A percentile compares a stretch with the other conserved stretches of the same genome.
Evolutionary conservation across 1,140 invertebrate genomes (phyloP).

Genomic region (Pseudomyrmex sp.): DNA sequence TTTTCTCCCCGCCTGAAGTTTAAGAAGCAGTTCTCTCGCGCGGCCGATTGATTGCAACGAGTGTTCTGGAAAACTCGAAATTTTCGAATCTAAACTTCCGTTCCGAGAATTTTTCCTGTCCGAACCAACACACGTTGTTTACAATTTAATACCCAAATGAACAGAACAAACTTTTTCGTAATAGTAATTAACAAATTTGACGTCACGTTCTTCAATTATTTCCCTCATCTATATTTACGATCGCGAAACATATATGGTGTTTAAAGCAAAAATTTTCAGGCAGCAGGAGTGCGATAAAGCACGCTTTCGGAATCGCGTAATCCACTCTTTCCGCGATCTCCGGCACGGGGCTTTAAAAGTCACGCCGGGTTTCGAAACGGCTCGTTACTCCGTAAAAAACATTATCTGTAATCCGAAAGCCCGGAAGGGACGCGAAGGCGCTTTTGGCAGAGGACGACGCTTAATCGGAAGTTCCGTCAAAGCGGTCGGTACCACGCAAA

Average conservation of each 20-base stretch:
- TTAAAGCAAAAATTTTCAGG: slow-evolving; percentile 10
- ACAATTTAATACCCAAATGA: no score
- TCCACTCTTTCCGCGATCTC: slow-evolving; percentile 27
- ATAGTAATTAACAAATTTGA: background rate
- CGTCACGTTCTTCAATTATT: no score
- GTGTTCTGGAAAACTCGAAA: background rate
- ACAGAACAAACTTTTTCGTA: background rate
- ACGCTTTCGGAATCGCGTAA: slow-evolving; percentile 21
- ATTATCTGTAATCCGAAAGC: slow-evolving; percentile 44
- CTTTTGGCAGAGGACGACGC: slow-evolving; percentile 17
- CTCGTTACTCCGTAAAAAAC: slow-evolving; percentile 60
- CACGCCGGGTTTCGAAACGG: slow-evolving; percentile 36
- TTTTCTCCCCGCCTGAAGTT: background rate
- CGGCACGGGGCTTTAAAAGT: slow-evolving; percentile 35
- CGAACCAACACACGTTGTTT: background rate
- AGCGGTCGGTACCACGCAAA: slow-evolving; percentile 23
- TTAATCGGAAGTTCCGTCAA: slow-evolving; percentile 49
- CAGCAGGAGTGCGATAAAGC: slow-evolving; percentile 13
- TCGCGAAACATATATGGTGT: background rate
- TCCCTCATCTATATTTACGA: background rate
- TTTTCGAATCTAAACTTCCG: background rate
- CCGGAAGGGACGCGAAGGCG: background rate
- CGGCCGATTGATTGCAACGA: background rate
- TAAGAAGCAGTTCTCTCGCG: background rate
- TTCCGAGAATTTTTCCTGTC: background rate